Percentiles rank a stretch among this genome's conserved stretches.
phyloP scores from a whole-genome alignment of 2,797 vertebrate species.

The Hoplostethus atlanticus region DNA sequence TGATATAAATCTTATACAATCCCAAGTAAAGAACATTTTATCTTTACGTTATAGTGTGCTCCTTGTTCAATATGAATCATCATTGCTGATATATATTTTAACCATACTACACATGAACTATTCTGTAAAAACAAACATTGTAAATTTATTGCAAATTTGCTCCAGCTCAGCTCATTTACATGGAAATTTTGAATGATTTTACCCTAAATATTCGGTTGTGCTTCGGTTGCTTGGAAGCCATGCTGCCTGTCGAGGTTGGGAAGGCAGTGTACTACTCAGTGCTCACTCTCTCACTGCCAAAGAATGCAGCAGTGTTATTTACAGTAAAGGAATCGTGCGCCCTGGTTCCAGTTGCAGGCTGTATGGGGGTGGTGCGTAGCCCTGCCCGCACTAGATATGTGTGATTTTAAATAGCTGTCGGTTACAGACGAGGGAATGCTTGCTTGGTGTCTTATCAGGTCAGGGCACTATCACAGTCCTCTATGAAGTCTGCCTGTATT shows the following conservation, averaged over 20 bases:
- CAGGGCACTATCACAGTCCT: conserved; percentile 43
- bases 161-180: background rate
- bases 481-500: conserved; percentile 25
- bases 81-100: background rate
- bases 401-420: conserved; percentile 60
- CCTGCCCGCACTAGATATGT: conserved; percentile 39
- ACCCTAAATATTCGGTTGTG: conserved; percentile 15
- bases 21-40: conserved; percentile 45
- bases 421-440: conserved; percentile 11
- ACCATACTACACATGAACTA: background rate
- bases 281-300: conserved; percentile 43
- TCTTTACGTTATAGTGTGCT: background rate
- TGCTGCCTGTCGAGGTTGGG: background rate
- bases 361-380: conserved; percentile 38
- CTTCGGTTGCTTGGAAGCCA: conserved; percentile 19
- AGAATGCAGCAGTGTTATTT: conserved; percentile 80
- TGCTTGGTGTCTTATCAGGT: conserved; percentile 26
- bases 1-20: background rate
- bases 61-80: background rate
- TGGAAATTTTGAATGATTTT: background rate
- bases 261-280: conserved; percentile 24
- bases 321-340: conserved; percentile 69
- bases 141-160: background rate
- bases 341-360: conserved; percentile 56
- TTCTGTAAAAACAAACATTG: background rate